Evolutionary conservation across 2,888 invertebrate species (phyloP).

Genomic region (Luperina nickerlii): DNA sequence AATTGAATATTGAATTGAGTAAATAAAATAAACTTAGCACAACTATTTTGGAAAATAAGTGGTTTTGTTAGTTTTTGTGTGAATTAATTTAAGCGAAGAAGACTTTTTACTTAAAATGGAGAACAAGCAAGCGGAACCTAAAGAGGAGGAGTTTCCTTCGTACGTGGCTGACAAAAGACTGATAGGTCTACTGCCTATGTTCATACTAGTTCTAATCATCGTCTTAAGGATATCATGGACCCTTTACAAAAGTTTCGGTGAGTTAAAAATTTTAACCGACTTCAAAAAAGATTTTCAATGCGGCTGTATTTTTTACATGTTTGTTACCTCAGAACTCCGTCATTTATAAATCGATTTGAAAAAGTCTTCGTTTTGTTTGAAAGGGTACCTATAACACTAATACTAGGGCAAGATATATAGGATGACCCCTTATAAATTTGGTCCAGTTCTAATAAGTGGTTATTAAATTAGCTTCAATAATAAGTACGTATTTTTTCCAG

Average conservation of each 20-base stretch:
- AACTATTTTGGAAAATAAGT: conserved; percentile 16
- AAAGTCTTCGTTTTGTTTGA: too few relatives aligned
- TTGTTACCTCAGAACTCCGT: neutral
- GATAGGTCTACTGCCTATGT: conserved; percentile 77
- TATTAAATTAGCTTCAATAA: neutral
- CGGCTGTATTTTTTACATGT: too few relatives aligned
- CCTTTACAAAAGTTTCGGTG: conserved; percentile 78
- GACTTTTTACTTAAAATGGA: conserved; percentile 63
- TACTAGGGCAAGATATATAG: neutral
- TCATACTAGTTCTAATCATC: conserved; percentile 78
- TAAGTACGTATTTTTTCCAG: neutral
- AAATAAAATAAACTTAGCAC: neutral
- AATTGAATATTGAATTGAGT: conserved; percentile 26
- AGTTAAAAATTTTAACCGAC: conserved; percentile 58
- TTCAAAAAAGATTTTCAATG: neutral
- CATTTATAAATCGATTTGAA: too few relatives aligned
- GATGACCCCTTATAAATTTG: too few relatives aligned
- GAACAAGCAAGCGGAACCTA: conserved; percentile 43
- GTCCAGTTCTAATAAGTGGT: neutral
- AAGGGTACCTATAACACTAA: neutral
- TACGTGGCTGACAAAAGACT: conserved; percentile 61
- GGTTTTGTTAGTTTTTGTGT: conserved; percentile 27
- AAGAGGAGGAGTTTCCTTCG: conserved; percentile 49
- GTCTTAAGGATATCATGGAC: conserved; percentile 81
- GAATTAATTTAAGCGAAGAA: conserved; percentile 32